Percentiles rank a stretch among this genome's conserved stretches.
Evolutionary conservation across 2,113 vertebrate genomes (phyloP).

Genomic region (Scalopus aquaticus): DNA sequence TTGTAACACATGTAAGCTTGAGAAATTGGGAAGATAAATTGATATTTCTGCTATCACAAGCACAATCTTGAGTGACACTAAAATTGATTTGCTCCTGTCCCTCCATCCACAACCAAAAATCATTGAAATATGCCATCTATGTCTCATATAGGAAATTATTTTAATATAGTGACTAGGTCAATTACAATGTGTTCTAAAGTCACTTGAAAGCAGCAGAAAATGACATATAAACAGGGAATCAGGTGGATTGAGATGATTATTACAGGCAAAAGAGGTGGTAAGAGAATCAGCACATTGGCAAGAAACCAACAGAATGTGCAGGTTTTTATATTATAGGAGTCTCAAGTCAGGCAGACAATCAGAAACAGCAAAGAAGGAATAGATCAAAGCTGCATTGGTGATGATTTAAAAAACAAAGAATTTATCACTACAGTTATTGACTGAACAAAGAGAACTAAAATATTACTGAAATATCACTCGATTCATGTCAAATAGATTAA

Average conservation of each 20-base stretch:
- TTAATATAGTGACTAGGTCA: not conserved
- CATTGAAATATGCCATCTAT: not conserved
- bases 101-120: not conserved
- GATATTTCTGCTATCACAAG: not conserved
- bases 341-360: not conserved
- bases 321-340: not conserved
- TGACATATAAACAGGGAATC: not conserved
- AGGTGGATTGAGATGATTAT: not conserved
- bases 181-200: not conserved
- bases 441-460: not conserved
- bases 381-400: not conserved
- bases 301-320: not conserved
- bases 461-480: not conserved
- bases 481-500: not conserved
- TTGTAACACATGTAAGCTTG: not conserved
- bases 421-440: not conserved
- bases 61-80: not conserved
- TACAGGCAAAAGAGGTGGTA: not conserved
- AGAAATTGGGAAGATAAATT: not conserved
- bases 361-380: not conserved
- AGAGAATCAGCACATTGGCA: fast-evolving
- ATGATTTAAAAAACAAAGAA: not conserved
- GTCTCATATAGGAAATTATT: not conserved
- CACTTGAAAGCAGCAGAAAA: not conserved
- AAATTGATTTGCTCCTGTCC: not conserved